Evolutionary conservation across 2,113 vertebrate species (phyloP), one percentile per base, ranked within the genome.

Genomic region (Trematocara zebra): DNA sequence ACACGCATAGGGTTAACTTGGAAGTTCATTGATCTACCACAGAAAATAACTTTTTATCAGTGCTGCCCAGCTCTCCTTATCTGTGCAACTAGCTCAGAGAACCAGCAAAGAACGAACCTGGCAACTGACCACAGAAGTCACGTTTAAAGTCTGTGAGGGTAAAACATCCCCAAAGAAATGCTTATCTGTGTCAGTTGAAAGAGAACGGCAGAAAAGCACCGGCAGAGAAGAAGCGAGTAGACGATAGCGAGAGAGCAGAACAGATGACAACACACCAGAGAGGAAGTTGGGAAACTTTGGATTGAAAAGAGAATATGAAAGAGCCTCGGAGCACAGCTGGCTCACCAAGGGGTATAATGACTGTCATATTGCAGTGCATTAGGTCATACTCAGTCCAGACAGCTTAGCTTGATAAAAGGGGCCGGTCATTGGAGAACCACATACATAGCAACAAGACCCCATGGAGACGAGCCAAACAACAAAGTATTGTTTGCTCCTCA

Each of bases 351-450:
- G 89, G 81, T 88, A 28, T 90, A 92, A 94, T 92, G 90, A 90
- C 89, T 88, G 94, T 95, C 92, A 90, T 91, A 91, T 89, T 92
- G 91, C 85, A 82, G 82, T 20, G 92, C 82, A 91, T 95, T 90
- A 95, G 90, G 90, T 95, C 92, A 92, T 94, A 20, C 87, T 91
- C 44, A 52, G 81, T 67, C 52, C 57, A 83, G 93, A 90, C 92
- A 91, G 90, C 85, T 91, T 79, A 78, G 59, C 85, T 87, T 83
- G 86, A 94, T 92, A 89, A 95, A 94, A 92, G 89, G 82, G 86
- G 83, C 85, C 84, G 84, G 91, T 86, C 91, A 88, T 31, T 89
- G 89, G 83, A 72, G 80, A 90, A 92, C 84, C 81, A 2, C 82
- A 47, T 64, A 82, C 90, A 93, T 90, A 91, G 88, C 90, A 93